Evolutionary conservation across 1,140 invertebrate species (phyloP), one percentile per base, ranked within the genome.

Genomic region (Diuraphis noxia): DNA sequence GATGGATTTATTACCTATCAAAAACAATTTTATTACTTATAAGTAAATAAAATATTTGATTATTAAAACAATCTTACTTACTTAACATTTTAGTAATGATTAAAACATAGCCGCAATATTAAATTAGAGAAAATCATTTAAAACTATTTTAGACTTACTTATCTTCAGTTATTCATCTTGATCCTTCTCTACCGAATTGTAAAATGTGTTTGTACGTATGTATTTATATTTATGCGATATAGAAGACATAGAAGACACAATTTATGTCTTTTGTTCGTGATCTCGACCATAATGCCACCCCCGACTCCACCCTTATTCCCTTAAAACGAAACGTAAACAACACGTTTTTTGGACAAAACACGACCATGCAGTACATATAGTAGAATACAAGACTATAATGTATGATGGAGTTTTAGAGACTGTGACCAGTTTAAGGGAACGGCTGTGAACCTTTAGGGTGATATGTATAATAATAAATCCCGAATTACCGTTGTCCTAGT

Each of bases 401-500:
- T 86, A 63, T 88, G 86, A 88, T 52, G 49, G 36, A 40, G 49
- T 63, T 56, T 63, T n/a, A 6, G 86, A 63, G 36, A 88, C 38
- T 40, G 46, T 56, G 85, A 87, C 40, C 49, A 56, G 85, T 87
- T 56, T 40, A 56, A 56, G 36, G 36, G 52, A 40, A 19, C 36
- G 43, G n/a, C 85, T 6, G 17, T 72, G 56, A 72, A 72, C 56
- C 30, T 72, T 72, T 72, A n/a, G 56, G 56, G 56, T 72, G 56
- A 72, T 72, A 72, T n/a, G 85, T 52, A 25, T 86, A 88, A 88
- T 88, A 88, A 88, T 88, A 88, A 88, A 88, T 88, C 52, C 25
- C 86, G 86, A 88, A 63, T 88, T 56, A 40, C 86, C 86, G 52
- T 38, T 36, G 25, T 23, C 13, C 40, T 30, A 40, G 41, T 8